Evolutionary conservation across 1,140 invertebrate genomes (phyloP).

Genomic region (Spodoptera litura): DNA sequence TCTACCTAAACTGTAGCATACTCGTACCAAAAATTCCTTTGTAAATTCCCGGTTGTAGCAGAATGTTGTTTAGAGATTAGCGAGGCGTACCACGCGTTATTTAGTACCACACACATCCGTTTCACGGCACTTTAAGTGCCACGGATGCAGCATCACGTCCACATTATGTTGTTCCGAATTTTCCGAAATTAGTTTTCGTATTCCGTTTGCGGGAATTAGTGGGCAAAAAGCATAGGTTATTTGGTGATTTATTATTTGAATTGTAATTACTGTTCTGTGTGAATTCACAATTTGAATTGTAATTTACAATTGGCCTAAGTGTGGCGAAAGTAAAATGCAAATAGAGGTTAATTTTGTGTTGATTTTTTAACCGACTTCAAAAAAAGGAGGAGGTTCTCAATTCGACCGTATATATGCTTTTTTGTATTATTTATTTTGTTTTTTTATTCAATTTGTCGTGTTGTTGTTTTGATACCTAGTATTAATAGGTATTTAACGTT

Average conservation of each 20-base stretch:
- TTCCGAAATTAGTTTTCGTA: constrained; percentile 8
- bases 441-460: no score
- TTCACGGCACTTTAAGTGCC: constrained; percentile 18
- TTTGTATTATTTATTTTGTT: no score
- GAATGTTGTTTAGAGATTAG: constrained; percentile 40
- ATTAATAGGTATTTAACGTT: no score
- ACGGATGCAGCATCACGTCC: constrained; percentile 22
- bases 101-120: constrained; percentile 37
- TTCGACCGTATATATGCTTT: no score
- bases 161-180: constrained; percentile 20
- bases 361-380: no score
- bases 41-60: constrained; percentile 3
- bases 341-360: no score
- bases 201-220: neutral
- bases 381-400: no score
- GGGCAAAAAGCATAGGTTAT: constrained; percentile 7
- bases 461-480: no score
- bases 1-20: neutral
- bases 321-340: no score
- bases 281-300: no score
- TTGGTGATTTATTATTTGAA: neutral
- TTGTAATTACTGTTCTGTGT: neutral
- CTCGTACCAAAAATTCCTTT: neutral
- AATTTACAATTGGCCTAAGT: no score
- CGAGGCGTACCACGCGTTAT: constrained; percentile 22